A percentile compares a stretch with the other conserved stretches of the same genome.
These are phyloP conservation scores for Lasiurus cinereus DNA, from an alignment of 2,113 vertebrate genomes.

Conservation along the genomic window DNA sequence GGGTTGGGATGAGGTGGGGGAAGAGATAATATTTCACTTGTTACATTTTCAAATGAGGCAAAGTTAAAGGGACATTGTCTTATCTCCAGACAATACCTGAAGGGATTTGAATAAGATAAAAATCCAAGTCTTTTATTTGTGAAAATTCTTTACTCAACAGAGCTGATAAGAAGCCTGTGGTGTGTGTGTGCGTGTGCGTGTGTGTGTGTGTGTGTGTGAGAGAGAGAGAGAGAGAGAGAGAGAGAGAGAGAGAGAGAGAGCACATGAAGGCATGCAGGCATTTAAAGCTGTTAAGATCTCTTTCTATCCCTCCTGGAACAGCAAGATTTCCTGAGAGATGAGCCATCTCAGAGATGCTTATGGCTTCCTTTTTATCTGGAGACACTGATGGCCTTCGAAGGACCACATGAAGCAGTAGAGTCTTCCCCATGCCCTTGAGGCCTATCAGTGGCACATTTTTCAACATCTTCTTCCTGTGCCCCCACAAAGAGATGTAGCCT, in stretches of 20 bases:
- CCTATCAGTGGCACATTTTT: background rate
- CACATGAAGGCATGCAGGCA: accelerated
- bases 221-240: too few species aligned
- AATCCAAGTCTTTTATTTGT: slow-evolving; percentile 47
- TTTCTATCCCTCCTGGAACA: background rate
- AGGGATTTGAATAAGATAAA: slow-evolving; percentile 43
- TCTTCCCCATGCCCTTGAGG: background rate
- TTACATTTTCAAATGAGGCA: slow-evolving; percentile 55
- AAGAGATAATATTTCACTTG: background rate
- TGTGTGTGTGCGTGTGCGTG: too few species aligned
- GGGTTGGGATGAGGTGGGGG: too few species aligned
- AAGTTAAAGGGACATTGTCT: slow-evolving; percentile 34
- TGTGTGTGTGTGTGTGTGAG: background rate
- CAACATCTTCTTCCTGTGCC: background rate
- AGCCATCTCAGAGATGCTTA: background rate
- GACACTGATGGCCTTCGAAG: background rate
- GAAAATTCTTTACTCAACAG: slow-evolving; percentile 1
- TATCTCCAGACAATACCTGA: slow-evolving; percentile 31
- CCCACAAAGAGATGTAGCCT: background rate
- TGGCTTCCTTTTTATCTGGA: background rate
- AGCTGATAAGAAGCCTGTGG: slow-evolving; percentile 15
- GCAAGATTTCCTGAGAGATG: background rate
- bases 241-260: too few species aligned
- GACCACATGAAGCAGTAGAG: background rate
- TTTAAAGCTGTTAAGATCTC: background rate